Conservation (phyloP, 2,113 vertebrate species). For the Cairina moschata region DNA sequence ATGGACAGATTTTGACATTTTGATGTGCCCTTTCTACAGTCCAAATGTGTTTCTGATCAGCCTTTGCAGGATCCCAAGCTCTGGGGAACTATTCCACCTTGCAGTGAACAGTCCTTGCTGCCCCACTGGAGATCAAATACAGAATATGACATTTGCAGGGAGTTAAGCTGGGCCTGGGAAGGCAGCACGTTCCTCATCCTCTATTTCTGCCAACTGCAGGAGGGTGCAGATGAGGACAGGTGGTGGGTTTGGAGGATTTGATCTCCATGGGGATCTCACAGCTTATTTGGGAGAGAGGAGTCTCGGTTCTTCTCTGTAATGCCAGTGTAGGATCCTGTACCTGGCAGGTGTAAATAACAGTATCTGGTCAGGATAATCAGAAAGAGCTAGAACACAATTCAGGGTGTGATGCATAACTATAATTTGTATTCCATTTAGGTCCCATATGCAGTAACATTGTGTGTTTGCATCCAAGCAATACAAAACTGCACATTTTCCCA, state of each 20-base stretch:
- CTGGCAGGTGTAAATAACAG: not conserved
- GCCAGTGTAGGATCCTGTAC: not conserved
- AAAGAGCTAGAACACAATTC: not conserved
- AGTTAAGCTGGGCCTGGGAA: not conserved
- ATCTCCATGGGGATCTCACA: not conserved
- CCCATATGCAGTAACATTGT: not conserved
- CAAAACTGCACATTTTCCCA: not conserved
- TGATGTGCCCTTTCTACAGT: not conserved
- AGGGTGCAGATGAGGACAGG: not conserved
- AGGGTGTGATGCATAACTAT: not conserved
- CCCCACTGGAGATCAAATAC: not conserved
- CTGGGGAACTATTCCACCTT: not conserved
- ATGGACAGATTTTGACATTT: not conserved
- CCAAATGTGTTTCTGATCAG: not conserved
- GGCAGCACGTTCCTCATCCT: not conserved
- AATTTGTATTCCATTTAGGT: not conserved
- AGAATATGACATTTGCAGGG: not conserved
- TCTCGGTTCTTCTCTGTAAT: not conserved
- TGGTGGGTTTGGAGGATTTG: not conserved
- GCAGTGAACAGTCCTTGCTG: accelerated
- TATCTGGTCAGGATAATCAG: not conserved
- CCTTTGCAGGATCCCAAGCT: not conserved
- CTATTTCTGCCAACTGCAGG: not conserved
- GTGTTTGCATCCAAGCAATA: not conserved
- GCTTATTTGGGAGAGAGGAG: not conserved